These are phyloP conservation scores for Herpetotheres cachinnans DNA, from an alignment of 2,113 vertebrate genomes.

Conservation along the genomic window DNA sequence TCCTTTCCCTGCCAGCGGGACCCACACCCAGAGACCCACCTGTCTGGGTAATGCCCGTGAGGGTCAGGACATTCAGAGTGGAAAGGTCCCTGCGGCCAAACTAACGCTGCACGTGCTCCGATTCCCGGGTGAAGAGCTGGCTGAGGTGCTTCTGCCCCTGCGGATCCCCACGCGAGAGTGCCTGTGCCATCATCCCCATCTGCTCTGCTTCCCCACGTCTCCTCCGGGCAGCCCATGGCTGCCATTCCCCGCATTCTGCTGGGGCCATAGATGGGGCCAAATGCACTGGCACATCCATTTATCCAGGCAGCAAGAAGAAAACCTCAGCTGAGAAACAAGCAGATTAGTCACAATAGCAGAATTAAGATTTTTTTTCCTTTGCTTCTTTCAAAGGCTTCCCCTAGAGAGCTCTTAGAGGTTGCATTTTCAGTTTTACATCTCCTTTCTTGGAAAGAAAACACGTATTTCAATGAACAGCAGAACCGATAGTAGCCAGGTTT, in stretches of 20 bases:
- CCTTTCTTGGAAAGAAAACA: not conserved
- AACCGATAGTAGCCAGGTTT: not conserved
- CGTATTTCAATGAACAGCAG: not conserved
- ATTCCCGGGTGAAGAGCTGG: not conserved
- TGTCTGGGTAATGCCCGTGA: not conserved
- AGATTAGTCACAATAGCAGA: not conserved
- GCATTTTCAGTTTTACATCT: not conserved
- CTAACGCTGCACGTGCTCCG: not conserved
- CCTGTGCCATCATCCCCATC: not conserved
- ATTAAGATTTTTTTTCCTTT: not conserved
- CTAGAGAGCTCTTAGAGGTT: rapidly evolving
- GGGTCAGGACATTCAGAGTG: not conserved
- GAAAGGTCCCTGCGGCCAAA: not conserved
- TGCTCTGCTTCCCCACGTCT: not conserved
- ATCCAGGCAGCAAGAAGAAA: not conserved
- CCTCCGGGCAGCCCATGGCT: not conserved
- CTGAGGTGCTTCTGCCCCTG: not conserved
- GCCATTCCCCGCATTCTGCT: rapidly evolving
- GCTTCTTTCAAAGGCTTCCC: not conserved
- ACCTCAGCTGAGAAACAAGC: not conserved
- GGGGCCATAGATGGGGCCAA: not conserved
- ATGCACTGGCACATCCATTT: rapidly evolving
- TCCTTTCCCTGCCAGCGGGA: not conserved
- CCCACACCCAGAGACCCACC: not conserved
- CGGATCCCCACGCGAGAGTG: rapidly evolving